These are phyloP conservation scores for Sarcophilus harrisii DNA, from an alignment of 2,797 vertebrate genomes.

Conservation along the genomic window DNA sequence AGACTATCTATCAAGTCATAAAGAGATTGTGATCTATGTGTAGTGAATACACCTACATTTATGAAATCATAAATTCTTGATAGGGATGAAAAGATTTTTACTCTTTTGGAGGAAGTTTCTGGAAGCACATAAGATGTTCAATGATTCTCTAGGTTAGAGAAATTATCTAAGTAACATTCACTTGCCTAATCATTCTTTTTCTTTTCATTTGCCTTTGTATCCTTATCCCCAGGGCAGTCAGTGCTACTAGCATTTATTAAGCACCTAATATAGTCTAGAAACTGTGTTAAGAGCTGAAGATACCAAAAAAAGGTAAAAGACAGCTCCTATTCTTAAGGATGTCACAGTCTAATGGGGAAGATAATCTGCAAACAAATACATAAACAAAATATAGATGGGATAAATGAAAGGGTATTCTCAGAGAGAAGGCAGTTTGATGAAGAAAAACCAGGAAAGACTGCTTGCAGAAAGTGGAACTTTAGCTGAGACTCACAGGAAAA, in stretches of 20 bases:
- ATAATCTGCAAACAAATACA: too few relatives aligned
- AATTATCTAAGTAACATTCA: background rate
- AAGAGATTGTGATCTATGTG: background rate
- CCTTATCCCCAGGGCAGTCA: background rate
- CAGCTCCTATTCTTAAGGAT: background rate
- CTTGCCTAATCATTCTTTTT: background rate
- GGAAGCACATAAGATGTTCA: background rate
- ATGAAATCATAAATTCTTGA: background rate
- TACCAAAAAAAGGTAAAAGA: background rate
- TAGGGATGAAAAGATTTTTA: background rate
- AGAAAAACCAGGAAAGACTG: background rate
- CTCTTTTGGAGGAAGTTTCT: background rate
- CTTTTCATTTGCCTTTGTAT: background rate
- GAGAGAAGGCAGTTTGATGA: too few relatives aligned
- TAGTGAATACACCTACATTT: background rate
- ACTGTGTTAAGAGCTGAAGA: background rate
- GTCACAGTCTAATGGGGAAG: background rate
- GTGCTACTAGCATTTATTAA: background rate
- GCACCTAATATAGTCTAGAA: background rate
- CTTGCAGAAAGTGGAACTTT: background rate
- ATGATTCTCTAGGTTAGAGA: background rate
- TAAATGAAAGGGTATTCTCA: too few relatives aligned
- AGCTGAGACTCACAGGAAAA: background rate
- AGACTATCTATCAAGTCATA: background rate
- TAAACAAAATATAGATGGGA: too few relatives aligned